Evolutionary conservation across 2,888 invertebrate species (phyloP).

Genomic region (Choristoneura rosaceana): DNA sequence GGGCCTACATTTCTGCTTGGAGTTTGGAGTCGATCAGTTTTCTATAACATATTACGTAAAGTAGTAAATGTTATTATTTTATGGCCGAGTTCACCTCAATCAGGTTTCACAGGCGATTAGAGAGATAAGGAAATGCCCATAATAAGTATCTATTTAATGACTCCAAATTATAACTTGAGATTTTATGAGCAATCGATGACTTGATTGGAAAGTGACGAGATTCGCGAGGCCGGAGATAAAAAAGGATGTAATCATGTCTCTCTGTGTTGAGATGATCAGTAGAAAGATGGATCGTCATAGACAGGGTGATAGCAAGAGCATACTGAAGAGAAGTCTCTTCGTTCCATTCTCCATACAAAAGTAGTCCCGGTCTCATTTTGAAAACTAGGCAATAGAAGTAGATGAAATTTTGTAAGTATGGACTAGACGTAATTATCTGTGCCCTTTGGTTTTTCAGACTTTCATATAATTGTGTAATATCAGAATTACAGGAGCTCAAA

Average conservation of each 20-base stretch:
- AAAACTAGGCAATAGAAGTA: too few relatives aligned
- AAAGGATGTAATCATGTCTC: neutral
- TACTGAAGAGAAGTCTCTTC: neutral
- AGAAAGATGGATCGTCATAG: too few relatives aligned
- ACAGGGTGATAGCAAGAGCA: too few relatives aligned
- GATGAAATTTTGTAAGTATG: too few relatives aligned
- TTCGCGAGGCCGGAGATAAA: neutral
- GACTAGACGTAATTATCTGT: too few relatives aligned
- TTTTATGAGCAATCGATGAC: constrained; percentile 12
- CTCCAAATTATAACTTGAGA: constrained; percentile 26
- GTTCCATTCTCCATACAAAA: too few relatives aligned
- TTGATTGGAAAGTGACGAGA: constrained; percentile 16
- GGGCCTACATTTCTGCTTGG: constrained; percentile 7
- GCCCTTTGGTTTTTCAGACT: too few relatives aligned
- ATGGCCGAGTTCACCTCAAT: constrained; percentile 19
- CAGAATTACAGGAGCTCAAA: too few relatives aligned
- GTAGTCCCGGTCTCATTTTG: too few relatives aligned
- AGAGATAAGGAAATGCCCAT: constrained; percentile 31
- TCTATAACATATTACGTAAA: constrained; percentile 35
- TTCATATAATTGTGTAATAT: too few relatives aligned
- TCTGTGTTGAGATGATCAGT: too few relatives aligned
- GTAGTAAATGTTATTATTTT: constrained; percentile 16
- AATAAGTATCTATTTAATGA: constrained; percentile 19
- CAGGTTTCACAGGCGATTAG: constrained; percentile 21
- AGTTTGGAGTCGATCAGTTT: neutral